Evolutionary conservation across 2,113 vertebrate species (phyloP).

Genomic region (Stomatorhinus ivindoensis): DNA sequence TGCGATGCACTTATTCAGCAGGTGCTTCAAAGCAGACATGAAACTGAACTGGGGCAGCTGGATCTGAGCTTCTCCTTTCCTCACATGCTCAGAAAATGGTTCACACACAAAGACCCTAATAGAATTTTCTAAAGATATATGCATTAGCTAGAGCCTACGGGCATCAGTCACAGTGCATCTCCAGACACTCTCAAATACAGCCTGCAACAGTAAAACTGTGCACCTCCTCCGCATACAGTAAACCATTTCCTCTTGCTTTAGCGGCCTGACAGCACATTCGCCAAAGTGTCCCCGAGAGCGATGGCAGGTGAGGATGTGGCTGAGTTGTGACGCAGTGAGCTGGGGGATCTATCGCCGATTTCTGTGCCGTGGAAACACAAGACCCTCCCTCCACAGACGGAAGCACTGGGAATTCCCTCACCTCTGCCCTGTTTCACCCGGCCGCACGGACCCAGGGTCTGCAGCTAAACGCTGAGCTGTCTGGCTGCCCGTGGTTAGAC

Average conservation of each 20-base stretch:
- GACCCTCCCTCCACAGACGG: background rate
- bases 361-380: background rate
- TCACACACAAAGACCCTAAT: background rate
- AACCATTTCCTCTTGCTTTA: background rate
- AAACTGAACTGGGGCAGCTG: background rate
- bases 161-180: background rate
- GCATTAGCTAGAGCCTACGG: background rate
- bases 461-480: background rate
- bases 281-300: background rate
- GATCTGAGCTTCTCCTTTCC: background rate
- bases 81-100: background rate
- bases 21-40: background rate
- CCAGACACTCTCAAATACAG: background rate
- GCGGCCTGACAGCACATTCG: background rate
- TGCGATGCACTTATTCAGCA: background rate
- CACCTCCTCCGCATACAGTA: background rate
- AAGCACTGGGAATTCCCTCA: constrained; percentile 38
- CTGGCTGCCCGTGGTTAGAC: too few relatives aligned
- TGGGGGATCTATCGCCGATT: background rate
- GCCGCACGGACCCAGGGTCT: constrained; percentile 24
- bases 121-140: background rate
- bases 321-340: background rate
- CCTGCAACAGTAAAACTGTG: background rate
- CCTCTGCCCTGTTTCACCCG: background rate
- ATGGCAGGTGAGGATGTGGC: background rate